Conservation (phyloP, 1,140 invertebrate species). For the Ptiloglossa arizonensis region DNA sequence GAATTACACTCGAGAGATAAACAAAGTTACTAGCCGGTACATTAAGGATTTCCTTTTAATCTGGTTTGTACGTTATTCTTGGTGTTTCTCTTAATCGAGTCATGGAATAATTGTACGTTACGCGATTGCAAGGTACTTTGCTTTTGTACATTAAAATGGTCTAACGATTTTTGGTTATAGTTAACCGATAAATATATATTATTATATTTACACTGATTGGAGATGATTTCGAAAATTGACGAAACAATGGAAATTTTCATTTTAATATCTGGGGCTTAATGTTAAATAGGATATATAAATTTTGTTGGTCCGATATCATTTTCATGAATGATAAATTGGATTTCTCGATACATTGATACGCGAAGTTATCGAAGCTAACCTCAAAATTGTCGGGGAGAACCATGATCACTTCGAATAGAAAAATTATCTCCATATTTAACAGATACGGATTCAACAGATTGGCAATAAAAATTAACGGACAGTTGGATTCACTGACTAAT, state of each 20-base stretch:
- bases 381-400: conserved; percentile 24
- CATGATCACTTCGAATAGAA: background rate
- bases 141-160: background rate
- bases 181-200: background rate
- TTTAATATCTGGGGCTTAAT: background rate
- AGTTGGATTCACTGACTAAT: background rate
- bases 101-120: background rate
- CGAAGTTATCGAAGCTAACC: conserved; percentile 28
- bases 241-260: background rate
- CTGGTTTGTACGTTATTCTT: background rate
- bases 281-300: background rate
- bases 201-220: background rate
- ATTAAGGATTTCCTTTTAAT: conserved; percentile 12
- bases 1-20: conserved; percentile 14
- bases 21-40: conserved; percentile 20
- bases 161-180: background rate
- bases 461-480: no score
- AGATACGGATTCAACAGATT: background rate
- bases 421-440: background rate
- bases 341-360: background rate
- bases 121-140: no score
- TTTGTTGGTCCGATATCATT: background rate
- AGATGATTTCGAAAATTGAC: background rate
- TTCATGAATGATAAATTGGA: conserved; percentile 1
- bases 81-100: background rate